These are phyloP conservation scores for Lampropteryx suffumata DNA, from an alignment of 2,888 invertebrate species.

Conservation along the genomic window DNA sequence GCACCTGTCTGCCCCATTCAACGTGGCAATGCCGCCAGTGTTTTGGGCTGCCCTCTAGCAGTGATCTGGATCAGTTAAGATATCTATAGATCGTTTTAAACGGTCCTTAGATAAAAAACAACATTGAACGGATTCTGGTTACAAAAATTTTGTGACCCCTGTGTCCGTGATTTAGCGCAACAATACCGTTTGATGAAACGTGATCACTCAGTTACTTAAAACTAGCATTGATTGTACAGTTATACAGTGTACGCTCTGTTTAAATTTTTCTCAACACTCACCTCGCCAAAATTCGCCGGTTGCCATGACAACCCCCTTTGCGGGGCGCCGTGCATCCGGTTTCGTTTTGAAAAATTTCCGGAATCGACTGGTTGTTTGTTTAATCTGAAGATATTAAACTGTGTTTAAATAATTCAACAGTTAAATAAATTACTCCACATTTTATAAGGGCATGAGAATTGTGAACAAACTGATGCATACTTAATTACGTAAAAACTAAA, in stretches of 20 bases:
- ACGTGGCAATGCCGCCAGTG: no score
- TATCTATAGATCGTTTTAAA: no score
- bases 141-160: no score
- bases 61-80: no score
- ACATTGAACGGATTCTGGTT: no score
- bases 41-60: no score
- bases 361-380: constrained; percentile 41
- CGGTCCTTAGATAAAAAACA: no score
- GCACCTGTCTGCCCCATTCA: no score
- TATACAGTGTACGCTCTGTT: constrained; percentile 8
- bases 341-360: constrained; percentile 69
- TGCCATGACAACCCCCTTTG: constrained; percentile 74
- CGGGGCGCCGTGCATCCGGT: constrained; percentile 61
- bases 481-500: no score
- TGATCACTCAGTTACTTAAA: constrained; percentile 30
- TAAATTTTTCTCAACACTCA: constrained; percentile 32
- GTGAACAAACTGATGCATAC: no score
- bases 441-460: neutral
- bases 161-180: constrained; percentile 27
- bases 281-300: constrained; percentile 70
- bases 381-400: constrained; percentile 16
- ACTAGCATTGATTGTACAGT: constrained; percentile 37
- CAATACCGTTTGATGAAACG: constrained; percentile 48
- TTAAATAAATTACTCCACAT: neutral
- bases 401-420: constrained; percentile 1